A percentile compares a stretch with the other conserved stretches of the same genome.
These are phyloP conservation scores for Pemphredon lugubris DNA, from an alignment of 2,888 invertebrate genomes.

Conservation along the genomic window DNA sequence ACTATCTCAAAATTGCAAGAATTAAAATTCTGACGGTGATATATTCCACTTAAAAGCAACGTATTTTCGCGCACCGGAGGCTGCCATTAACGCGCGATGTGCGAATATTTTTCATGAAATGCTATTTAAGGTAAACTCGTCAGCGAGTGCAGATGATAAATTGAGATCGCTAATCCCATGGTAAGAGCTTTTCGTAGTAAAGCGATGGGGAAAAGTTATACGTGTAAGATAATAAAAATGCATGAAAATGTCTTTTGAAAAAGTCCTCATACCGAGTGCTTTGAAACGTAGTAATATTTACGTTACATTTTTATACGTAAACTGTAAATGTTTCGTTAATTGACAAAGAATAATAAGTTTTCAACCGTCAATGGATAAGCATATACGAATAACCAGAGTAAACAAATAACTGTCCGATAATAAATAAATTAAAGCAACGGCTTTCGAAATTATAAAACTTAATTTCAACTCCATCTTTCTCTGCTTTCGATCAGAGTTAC, in stretches of 20 bases:
- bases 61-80: background rate
- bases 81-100: background rate
- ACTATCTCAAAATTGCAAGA: background rate
- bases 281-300: too few species aligned
- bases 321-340: background rate
- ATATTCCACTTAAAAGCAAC: conserved; percentile 3
- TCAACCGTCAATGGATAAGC: background rate
- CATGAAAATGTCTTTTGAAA: background rate
- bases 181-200: background rate
- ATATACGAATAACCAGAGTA: background rate
- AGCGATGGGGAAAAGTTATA: background rate
- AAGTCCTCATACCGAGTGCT: too few species aligned
- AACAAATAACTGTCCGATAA: background rate
- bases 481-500: too few species aligned
- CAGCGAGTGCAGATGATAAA: background rate
- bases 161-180: conserved; percentile 1
- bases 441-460: too few species aligned
- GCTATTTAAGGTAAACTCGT: background rate
- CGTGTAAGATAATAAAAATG: background rate
- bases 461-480: too few species aligned
- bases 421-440: too few species aligned
- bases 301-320: background rate
- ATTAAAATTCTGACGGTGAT: background rate
- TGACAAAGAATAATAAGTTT: background rate
- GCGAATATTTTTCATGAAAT: background rate